A percentile compares a stretch with the other conserved stretches of the same genome.
phyloP scores from a whole-genome alignment of 2,888 invertebrate species.

The Hyalella azteca region DNA sequence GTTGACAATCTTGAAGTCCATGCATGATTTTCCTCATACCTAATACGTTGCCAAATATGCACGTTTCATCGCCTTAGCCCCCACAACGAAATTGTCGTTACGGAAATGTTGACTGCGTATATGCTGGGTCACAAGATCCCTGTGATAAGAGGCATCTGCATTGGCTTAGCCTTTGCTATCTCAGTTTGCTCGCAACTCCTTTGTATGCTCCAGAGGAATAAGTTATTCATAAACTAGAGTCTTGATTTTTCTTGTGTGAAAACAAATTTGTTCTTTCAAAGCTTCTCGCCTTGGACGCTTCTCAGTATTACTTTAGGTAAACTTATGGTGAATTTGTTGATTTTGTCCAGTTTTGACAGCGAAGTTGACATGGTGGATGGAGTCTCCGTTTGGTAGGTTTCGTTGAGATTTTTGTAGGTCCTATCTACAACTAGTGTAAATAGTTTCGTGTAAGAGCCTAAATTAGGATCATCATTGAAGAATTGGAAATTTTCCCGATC shows the following conservation, averaged over 20 bases:
- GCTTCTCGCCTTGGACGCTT: no score
- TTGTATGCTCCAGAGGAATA: not conserved
- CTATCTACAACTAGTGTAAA: no score
- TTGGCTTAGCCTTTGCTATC: conserved; percentile 2
- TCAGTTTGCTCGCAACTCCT: not conserved
- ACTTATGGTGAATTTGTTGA: not conserved
- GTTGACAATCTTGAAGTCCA: not conserved
- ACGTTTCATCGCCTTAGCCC: not conserved
- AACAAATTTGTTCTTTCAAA: not conserved
- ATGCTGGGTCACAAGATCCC: not conserved
- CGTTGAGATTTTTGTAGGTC: no score
- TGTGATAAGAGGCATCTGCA: conserved; percentile 37
- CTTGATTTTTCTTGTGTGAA: not conserved
- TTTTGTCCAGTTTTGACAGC: not conserved
- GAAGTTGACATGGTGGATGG: not conserved
- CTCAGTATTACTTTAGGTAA: not conserved
- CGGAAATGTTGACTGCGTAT: not conserved
- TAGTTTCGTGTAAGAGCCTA: no score
- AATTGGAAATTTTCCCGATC: not conserved
- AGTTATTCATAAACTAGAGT: not conserved
- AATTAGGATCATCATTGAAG: not conserved
- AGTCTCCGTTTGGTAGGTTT: not conserved
- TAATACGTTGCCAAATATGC: not conserved
- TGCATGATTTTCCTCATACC: not conserved
- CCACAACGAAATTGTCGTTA: not conserved